Evolutionary conservation across 2,797 vertebrate species (phyloP).

Genomic region (Odontamblyopus lacepedii): DNA sequence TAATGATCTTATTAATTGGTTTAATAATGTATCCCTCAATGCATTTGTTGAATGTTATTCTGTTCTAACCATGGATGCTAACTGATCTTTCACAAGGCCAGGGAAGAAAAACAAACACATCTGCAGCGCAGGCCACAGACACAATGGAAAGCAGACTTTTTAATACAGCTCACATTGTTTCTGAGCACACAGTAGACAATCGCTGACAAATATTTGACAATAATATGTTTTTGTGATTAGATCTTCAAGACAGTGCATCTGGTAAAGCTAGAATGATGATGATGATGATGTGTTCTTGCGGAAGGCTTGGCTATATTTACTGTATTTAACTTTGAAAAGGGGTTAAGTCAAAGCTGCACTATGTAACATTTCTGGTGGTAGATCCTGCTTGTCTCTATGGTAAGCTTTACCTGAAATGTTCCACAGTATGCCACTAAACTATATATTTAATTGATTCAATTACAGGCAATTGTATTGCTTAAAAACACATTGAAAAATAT

Average conservation of each 20-base stretch:
- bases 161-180: constrained; percentile 6
- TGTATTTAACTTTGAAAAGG: not conserved
- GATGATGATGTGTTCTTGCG: not conserved
- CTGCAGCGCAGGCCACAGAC: constrained; percentile 2
- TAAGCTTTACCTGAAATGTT: not conserved
- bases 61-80: not conserved
- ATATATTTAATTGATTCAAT: not conserved
- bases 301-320: not conserved
- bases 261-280: not conserved
- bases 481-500: not conserved
- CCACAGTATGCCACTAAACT: not conserved
- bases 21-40: not conserved
- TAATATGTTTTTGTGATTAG: not conserved
- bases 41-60: constrained; percentile 5
- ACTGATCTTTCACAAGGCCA: constrained; percentile 7
- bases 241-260: not conserved
- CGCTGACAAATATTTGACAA: not conserved
- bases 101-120: constrained; percentile 13
- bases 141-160: constrained; percentile 7
- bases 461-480: not conserved
- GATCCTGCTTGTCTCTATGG: not conserved
- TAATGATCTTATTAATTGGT: not conserved
- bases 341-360: too few species aligned
- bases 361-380: too few species aligned
- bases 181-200: constrained; percentile 2